A percentile compares a stretch with the other conserved stretches of the same genome.
phyloP scores from a whole-genome alignment of 2,888 invertebrate genomes.

The Parochlus steinenii region DNA sequence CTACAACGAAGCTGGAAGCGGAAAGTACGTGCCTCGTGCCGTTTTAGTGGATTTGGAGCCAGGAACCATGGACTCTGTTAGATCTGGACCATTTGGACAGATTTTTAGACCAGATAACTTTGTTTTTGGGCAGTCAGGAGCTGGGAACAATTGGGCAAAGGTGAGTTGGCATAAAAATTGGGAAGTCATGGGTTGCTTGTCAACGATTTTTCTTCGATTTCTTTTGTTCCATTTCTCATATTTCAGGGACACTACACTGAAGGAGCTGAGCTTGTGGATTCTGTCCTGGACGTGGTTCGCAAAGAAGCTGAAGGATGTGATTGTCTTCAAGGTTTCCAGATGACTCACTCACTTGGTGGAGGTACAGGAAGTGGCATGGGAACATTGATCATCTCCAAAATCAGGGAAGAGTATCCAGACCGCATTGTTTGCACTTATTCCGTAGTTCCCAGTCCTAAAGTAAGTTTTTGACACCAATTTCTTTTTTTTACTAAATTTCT shows the following conservation, averaged over 20 bases:
- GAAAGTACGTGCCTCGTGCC: constrained; percentile 88
- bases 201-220: too few relatives aligned
- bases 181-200: too few relatives aligned
- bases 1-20: constrained; percentile 87
- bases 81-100: constrained; percentile 85
- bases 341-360: constrained; percentile 72
- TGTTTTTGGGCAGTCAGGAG: constrained; percentile 80
- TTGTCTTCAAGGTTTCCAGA: constrained; percentile 72
- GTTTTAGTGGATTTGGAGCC: constrained; percentile 91
- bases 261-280: constrained; percentile 74
- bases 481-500: too few relatives aligned
- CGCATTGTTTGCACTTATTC: constrained; percentile 78
- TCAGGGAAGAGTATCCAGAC: constrained; percentile 75
- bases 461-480: too few relatives aligned
- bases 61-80: constrained; percentile 94
- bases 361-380: constrained; percentile 85
- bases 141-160: too few relatives aligned
- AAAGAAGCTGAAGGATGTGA: constrained; percentile 84
- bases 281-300: constrained; percentile 67
- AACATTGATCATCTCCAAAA: constrained; percentile 71
- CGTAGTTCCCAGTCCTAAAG: constrained; percentile 73
- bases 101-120: constrained; percentile 93
- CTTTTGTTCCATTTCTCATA: too few relatives aligned
- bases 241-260: constrained; percentile 94
- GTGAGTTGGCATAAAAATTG: constrained; percentile 87